Percentiles rank a stretch among this genome's conserved stretches.
Conservation (phyloP, 2,888 invertebrate genomes). For the Dioctria rufipes region DNA sequence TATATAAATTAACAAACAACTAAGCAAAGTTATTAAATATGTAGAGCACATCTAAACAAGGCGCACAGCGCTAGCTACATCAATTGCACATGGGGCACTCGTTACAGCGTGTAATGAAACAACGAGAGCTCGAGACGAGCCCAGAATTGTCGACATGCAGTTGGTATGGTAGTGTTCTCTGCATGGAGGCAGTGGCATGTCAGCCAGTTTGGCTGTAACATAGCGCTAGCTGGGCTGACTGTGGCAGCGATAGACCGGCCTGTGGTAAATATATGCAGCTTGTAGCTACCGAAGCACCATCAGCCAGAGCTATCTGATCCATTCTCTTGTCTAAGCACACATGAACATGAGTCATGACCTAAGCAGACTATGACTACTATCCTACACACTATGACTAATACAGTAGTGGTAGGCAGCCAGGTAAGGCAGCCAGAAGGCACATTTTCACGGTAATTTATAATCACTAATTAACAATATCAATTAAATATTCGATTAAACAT, state of each 20-base stretch:
- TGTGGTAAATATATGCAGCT: background rate
- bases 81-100: conserved; percentile 52
- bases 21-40: conserved; percentile 54
- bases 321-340: conserved; percentile 27
- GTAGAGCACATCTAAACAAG: conserved; percentile 53
- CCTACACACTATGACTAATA: background rate
- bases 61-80: conserved; percentile 33
- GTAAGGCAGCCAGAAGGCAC: conserved; percentile 42
- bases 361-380: background rate
- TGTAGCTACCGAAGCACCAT: conserved; percentile 2
- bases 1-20: conserved; percentile 54
- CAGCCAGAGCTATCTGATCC: conserved; percentile 35
- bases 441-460: conserved; percentile 52
- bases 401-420: conserved; percentile 4
- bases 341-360: conserved; percentile 46
- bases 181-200: background rate
- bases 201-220: background rate
- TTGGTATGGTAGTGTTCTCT: background rate
- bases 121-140: conserved; percentile 30
- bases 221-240: background rate
- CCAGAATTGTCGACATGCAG: conserved; percentile 24
- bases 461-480: conserved; percentile 53
- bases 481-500: conserved; percentile 53
- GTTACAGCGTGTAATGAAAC: conserved; percentile 49
- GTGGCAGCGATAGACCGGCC: conserved; percentile 2